Evolutionary conservation across 2,113 vertebrate species (phyloP), one percentile per base, ranked within the genome.

Genomic region (Anseranas semipalmata): DNA sequence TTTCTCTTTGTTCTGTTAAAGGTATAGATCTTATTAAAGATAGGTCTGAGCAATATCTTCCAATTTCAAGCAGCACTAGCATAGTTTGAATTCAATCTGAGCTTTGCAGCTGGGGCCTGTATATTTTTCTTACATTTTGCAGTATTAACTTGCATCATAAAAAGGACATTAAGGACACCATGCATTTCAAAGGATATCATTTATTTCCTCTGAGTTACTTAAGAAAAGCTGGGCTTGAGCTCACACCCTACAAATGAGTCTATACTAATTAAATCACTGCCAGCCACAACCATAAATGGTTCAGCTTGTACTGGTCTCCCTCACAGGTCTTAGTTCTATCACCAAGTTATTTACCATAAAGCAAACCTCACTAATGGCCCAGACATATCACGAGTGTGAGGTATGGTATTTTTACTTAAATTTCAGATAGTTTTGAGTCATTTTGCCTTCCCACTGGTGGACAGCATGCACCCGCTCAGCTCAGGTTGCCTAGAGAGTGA

Each of bases 201-300:
- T 93, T 96, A 79, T 96, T 90, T 93, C 45, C 35, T 52, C 68
- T 60, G 87, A 89, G 77, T 91, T 79, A 60, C 48, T 94, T 89
- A 41, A 70, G 66, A 66, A 94, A 93, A 86, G 30, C 53, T 50
- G 19, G 13, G 14, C 25, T 93, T 75, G 28, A 85, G 74, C 53
- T 92, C n/a, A 82, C 17, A 41, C n/a, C 74, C 48, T 79, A 82
- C 6, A 0, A 73, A 92, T 66, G 86, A 89, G 56, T 68, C 92
- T 62, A 27, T 79, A 37, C 45, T 93, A 92, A 95, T 91, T 53
- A 79, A 91, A 95, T 94, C 85, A 80, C 56, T 82, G 39, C 37
- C 77, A 93, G 74, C 27, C 50, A 75, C 10, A 3, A 43, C 50
- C 9, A 15, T 21, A 73, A 73, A 39, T 87, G 67, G 62, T n/a